Evolutionary conservation across 37 sponge, comb jelly and placozoan genomes (phyloP), one percentile per base, ranked within the genome.

Genomic region (Spongilla lacustris): DNA sequence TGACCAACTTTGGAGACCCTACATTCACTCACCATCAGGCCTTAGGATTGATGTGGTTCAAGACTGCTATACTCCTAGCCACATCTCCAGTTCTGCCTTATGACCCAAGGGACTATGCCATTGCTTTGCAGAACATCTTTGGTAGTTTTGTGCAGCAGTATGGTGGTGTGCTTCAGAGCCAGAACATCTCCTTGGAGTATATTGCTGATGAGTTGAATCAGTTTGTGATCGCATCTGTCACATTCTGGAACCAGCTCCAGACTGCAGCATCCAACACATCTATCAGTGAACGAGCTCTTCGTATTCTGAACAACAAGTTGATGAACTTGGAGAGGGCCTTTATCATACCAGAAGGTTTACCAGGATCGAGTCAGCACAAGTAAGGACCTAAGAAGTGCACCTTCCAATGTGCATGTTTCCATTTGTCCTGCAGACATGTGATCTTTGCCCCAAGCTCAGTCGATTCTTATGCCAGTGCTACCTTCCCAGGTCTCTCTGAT

Each of bases 271-370:
- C 46, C 46, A 46, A 46, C 46, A 46, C 46, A 8, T 46, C 46
- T 46, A 46, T 46, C 46, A 46, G 46, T 46, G 46, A 46, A 46
- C 46, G 46, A 46, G 46, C 46, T 46, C 30, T 90, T 34, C 48
- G 98, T 31, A 88, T 92, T n/a, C 69, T 98, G 66, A 98, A 93
- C 68, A 84, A 91, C 71, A 87, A 98, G 70, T 75, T 95, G 58
- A 82, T 93, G 89, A 71, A 86, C 22, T 33, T 98, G 33, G 98
- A 98, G 88, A 88, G 96, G 72, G 89, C 93, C 23, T 98, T 98
- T 81, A 89, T 98, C 33, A 69, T 86, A 14, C 91, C 96, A 19
- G 90, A 88, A 31, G 98, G 96, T 22, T 78, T 98, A 19, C 98
- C 98, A 19, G 87, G 85, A n/a, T n/a, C n/a, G 31, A 86, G 96